Percentiles rank a stretch among this genome's conserved stretches.
Conservation (phyloP, 1,140 invertebrate genomes). For the Temnothorax nylanderi region DNA sequence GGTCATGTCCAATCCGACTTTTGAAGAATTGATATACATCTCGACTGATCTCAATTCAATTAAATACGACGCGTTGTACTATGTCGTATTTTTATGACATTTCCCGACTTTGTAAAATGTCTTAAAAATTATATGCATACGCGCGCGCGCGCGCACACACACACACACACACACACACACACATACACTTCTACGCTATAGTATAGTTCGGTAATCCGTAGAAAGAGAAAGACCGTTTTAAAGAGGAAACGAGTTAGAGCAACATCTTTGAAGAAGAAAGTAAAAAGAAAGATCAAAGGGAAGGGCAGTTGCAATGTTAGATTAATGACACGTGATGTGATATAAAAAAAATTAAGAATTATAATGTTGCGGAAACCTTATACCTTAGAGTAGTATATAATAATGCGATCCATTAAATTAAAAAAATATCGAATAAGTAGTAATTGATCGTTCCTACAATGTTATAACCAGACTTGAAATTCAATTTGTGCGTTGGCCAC, state of each 20-base stretch:
- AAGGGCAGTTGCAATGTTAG: conserved; percentile 54
- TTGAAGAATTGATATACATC: conserved; percentile 17
- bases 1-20: not conserved
- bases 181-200: not conserved
- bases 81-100: conserved; percentile 37
- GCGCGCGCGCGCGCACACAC: no score
- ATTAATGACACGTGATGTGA: conserved; percentile 79
- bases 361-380: conserved; percentile 67
- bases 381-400: conserved; percentile 47
- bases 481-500: not conserved
- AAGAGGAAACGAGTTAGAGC: not conserved
- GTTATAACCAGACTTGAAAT: conserved; percentile 67
- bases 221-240: conserved; percentile 17
- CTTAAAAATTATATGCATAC: conserved; percentile 23
- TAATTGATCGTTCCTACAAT: conserved; percentile 81
- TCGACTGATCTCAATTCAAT: conserved; percentile 42
- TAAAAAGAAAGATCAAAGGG: conserved; percentile 5
- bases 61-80: not conserved
- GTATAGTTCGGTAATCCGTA: not conserved
- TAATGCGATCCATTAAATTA: conserved; percentile 58
- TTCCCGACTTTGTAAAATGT: conserved; percentile 30
- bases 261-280: conserved; percentile 13
- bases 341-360: conserved; percentile 73
- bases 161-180: no score
- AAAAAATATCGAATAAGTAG: conserved; percentile 65